Conservation (phyloP, 2,888 invertebrate species). For the Calliphora vomitoria region DNA sequence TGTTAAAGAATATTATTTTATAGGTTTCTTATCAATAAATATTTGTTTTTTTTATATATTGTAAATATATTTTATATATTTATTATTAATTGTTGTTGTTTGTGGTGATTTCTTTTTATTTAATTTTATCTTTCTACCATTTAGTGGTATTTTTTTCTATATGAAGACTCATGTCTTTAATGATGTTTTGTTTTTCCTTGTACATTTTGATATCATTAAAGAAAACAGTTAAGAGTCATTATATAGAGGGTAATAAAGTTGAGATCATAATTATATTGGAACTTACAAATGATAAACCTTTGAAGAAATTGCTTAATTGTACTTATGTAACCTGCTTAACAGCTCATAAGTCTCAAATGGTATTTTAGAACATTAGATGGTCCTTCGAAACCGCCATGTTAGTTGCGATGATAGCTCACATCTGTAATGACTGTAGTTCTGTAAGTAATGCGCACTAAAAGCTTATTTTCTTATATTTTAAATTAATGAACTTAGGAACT, state of each 20-base stretch:
- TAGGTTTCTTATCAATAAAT: slow-evolving; percentile 64
- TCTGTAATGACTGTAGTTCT: too few species aligned
- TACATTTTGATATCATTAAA: slow-evolving; percentile 19
- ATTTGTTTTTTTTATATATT: slow-evolving; percentile 25
- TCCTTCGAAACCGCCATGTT: too few species aligned
- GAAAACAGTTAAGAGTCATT: neutral
- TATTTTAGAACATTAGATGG: too few species aligned
- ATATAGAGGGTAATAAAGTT: slow-evolving; percentile 3
- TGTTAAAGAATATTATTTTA: slow-evolving; percentile 3
- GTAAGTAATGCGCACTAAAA: too few species aligned
- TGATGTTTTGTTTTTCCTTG: slow-evolving; percentile 24
- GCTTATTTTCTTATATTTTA: too few species aligned
- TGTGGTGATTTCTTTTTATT: slow-evolving; percentile 47
- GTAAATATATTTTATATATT: slow-evolving; percentile 17
- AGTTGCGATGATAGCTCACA: too few species aligned
- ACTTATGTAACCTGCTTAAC: too few species aligned
- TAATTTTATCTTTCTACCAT: slow-evolving; percentile 51
- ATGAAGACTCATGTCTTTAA: slow-evolving; percentile 23
- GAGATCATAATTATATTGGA: slow-evolving; percentile 1
- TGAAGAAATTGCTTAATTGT: too few species aligned
- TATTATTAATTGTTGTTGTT: slow-evolving; percentile 54
- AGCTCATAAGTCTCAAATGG: too few species aligned
- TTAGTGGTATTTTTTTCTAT: slow-evolving; percentile 26
- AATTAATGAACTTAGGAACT: too few species aligned
- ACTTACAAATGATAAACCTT: too few species aligned